Base-by-base conservation (phyloP, 1,140 invertebrate genomes). In the Zaprionus lachaisei region DNA sequence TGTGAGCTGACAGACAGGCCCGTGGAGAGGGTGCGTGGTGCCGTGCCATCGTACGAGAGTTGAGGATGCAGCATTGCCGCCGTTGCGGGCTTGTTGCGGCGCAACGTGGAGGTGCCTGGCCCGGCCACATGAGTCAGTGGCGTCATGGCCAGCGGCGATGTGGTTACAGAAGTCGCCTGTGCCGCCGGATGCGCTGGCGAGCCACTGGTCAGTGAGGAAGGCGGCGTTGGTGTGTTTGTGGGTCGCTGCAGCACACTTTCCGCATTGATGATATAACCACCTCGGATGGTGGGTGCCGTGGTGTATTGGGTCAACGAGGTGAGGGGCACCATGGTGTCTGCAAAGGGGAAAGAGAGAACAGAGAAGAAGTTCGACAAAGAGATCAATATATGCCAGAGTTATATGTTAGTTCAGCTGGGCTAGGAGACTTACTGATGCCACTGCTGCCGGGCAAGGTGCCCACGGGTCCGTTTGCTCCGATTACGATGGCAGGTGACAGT, bases 21-120 rank as follows among this genome's bases (percentile, higher is more conserved):
- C 1, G 90, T 92, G 3, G 91, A 91, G 4, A 92, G 72, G 2
- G 92, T 92, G 6, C 92, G 87, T 22, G 92, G 92, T 14, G 92
- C 86, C 7, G 90, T 91, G 12, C 92, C 92, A 56, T 92, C 92
- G 55, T 92, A 92, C 1, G 92, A 91, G 12, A 87, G 75, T 44
- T 92, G 87, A n/a, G 80, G 76, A 41, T 90, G 90, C 7, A 90
- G 47, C 57, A 80, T 57, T 0, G 71, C 67, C 20, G 60, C 51
- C 12, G 57, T 34, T 51, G 11, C 60, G 7, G 84, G 72, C 37
- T 91, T 92, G 11, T 67, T 61, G 14, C 85, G 86, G 15, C 83
- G 77, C 76, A 91, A 37, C 11, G 85, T 84, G 15, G 91, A 83
- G 6, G 76, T 79, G 22, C 80, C 75, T 11, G 74, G 31, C 20